These are phyloP conservation scores for Pangasius mekongensis DNA, from an alignment of 2,797 vertebrate species.

Conservation along the genomic window DNA sequence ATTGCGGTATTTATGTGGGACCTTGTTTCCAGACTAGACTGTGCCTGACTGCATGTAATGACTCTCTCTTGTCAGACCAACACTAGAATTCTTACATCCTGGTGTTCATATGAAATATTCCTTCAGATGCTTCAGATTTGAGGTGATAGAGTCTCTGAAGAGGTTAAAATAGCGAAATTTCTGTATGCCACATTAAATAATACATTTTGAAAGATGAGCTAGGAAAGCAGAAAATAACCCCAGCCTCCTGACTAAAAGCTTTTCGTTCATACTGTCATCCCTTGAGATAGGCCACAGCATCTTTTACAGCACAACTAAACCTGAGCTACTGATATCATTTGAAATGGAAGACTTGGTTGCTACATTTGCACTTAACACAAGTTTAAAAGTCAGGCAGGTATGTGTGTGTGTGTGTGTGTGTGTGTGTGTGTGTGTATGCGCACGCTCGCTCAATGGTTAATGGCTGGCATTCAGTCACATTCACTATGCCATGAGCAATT, in stretches of 20 bases:
- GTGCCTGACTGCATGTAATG: not conserved
- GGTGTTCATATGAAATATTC: not conserved
- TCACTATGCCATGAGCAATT: not conserved
- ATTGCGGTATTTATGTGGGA: not conserved
- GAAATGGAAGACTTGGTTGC: conserved; percentile 66
- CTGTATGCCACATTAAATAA: not conserved
- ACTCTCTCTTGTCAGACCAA: not conserved
- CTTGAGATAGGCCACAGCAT: conserved; percentile 12
- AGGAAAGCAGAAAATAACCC: not conserved
- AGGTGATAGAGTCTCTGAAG: not conserved
- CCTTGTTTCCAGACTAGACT: not conserved
- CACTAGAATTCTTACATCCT: not conserved
- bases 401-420: conserved; percentile 32
- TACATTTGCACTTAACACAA: conserved; percentile 71
- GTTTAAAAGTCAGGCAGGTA: conserved; percentile 36
- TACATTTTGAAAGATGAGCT: not conserved
- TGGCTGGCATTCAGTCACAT: conserved; percentile 13
- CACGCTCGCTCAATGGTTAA: not conserved
- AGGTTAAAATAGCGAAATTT: not conserved
- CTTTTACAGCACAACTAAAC: conserved; percentile 33
- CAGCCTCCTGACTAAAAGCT: not conserved
- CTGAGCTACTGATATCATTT: conserved; percentile 46
- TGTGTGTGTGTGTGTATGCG: not conserved
- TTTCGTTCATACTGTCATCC: not conserved
- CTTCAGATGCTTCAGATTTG: not conserved